These are phyloP conservation scores for Tetrapedia diversipes DNA, from an alignment of 2,888 invertebrate species.

Conservation along the genomic window DNA sequence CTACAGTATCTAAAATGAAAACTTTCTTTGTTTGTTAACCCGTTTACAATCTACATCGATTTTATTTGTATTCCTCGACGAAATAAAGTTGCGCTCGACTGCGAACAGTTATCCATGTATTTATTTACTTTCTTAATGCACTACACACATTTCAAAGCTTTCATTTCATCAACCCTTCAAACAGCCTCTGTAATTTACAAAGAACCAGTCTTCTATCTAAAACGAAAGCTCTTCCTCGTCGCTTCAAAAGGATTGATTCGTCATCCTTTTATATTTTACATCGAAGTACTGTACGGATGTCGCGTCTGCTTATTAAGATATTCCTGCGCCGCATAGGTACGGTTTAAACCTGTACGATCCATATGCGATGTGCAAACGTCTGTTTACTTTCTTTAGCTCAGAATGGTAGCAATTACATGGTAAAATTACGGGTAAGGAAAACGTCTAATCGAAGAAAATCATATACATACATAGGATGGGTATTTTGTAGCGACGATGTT, in stretches of 20 bases:
- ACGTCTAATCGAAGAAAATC: constrained; percentile 70
- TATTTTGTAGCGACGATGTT: constrained; percentile 58
- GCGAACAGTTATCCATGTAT: too few species aligned
- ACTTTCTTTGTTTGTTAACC: background rate
- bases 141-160: constrained; percentile 13
- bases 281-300: constrained; percentile 25
- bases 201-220: background rate
- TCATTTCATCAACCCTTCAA: constrained; percentile 3
- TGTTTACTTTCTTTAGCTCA: constrained; percentile 38
- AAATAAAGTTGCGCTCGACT: background rate
- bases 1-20: constrained; percentile 24
- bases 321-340: constrained; percentile 54
- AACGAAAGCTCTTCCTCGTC: background rate
- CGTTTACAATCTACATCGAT: constrained; percentile 1
- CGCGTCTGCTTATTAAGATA: constrained; percentile 42
- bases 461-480: constrained; percentile 66
- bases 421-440: constrained; percentile 68
- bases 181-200: constrained; percentile 16
- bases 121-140: background rate
- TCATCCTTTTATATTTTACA: background rate
- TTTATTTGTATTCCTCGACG: background rate
- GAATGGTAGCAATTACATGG: constrained; percentile 65
- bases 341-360: constrained; percentile 5
- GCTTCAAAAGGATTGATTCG: background rate
- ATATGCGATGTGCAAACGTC: constrained; percentile 49